Evolutionary conservation across 2,113 vertebrate genomes (phyloP).

Genomic region (Neolamprologus variostigma): DNA sequence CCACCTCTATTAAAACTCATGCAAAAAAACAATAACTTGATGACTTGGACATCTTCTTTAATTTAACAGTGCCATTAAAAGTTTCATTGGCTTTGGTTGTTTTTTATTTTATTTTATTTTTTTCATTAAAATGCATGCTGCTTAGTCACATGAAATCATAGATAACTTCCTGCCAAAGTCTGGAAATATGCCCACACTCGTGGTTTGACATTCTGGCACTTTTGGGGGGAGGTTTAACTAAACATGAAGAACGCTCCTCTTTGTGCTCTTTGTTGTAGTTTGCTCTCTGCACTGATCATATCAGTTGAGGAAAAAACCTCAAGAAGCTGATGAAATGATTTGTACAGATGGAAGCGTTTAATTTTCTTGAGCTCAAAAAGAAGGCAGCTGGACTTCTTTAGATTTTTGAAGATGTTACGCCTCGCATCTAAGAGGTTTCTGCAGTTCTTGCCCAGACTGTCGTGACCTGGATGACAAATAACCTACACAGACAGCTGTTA

Average conservation of each 20-base stretch:
- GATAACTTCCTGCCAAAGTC: neutral
- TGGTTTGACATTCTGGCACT: neutral
- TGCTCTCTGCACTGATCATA: neutral
- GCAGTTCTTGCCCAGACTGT: neutral
- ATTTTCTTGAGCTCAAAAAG: neutral
- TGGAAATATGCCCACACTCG: neutral
- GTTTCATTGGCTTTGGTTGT: neutral
- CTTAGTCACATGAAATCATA: neutral
- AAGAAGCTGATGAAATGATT: neutral
- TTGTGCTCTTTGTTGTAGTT: neutral
- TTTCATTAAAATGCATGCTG: neutral
- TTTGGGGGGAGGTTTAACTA: neutral
- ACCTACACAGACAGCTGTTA: neutral
- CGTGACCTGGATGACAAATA: neutral
- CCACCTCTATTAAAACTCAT: neutral
- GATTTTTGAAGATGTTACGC: neutral
- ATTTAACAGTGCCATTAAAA: neutral
- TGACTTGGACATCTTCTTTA: neutral
- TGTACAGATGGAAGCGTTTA: neutral
- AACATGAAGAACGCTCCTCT: neutral
- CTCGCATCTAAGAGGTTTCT: neutral
- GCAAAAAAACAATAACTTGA: neutral
- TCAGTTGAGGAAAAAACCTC: neutral
- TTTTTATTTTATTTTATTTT: neutral
- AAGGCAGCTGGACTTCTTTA: neutral